Conservation (phyloP, 2,797 vertebrate species). For the Chiroxiphia lanceolata region DNA sequence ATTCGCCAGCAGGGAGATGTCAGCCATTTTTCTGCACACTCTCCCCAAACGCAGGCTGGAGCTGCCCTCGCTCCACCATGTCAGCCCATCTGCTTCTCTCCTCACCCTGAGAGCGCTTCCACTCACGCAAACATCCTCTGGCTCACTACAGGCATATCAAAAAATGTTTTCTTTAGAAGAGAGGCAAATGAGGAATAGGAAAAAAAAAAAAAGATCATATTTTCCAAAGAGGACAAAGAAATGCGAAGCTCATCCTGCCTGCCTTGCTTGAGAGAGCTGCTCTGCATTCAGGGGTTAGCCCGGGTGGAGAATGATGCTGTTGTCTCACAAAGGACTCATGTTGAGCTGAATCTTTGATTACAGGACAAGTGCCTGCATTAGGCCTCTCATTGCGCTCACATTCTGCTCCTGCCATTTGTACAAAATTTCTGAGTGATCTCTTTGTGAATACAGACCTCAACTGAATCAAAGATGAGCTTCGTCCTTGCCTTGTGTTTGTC, state of each 20-base stretch:
- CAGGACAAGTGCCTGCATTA: constrained; percentile 65
- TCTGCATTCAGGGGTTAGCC: constrained; percentile 48
- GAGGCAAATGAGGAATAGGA: background rate
- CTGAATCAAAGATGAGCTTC: constrained; percentile 59
- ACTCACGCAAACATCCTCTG: background rate
- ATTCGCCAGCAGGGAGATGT: background rate
- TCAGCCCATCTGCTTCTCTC: background rate
- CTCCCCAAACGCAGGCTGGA: background rate
- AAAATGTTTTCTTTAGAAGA: background rate
- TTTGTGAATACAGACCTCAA: constrained; percentile 65
- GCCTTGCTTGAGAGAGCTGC: constrained; percentile 45
- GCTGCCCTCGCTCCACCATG: constrained; percentile 17
- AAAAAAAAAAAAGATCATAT: background rate
- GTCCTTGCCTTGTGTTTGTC: background rate
- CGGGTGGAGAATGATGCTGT: constrained; percentile 42
- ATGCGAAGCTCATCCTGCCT: background rate
- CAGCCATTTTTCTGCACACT: constrained; percentile 40
- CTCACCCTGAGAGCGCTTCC: background rate
- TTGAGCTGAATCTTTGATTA: constrained; percentile 69
- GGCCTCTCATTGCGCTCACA: constrained; percentile 44
- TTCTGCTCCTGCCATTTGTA: constrained; percentile 58
- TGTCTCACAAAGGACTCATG: constrained; percentile 70
- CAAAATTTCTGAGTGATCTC: constrained; percentile 62
- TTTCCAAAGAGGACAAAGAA: constrained; percentile 43
- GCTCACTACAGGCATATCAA: background rate